Conservation (phyloP, 2,113 vertebrate genomes). For the Zapornia atra region DNA sequence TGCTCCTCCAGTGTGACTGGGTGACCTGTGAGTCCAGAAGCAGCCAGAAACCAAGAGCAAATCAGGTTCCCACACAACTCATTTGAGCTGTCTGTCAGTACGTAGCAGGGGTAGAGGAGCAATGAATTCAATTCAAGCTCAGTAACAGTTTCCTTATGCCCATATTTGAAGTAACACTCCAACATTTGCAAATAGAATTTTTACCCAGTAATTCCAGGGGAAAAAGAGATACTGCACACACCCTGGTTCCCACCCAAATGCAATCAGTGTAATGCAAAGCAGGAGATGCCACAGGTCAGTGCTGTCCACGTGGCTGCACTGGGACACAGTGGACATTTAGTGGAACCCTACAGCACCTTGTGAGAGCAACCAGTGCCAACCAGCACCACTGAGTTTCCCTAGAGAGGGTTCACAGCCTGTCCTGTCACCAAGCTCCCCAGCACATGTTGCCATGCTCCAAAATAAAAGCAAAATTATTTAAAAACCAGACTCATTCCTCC, state of each 20-base stretch:
- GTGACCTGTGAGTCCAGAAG: background rate
- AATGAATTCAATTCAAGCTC: background rate
- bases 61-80: background rate
- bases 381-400: background rate
- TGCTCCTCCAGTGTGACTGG: fast-evolving
- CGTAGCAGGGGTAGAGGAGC: fast-evolving
- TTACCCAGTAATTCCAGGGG: background rate
- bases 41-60: background rate
- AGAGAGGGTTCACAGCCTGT: background rate
- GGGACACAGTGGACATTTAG: background rate
- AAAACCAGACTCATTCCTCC: background rate
- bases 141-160: background rate
- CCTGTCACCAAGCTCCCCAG: background rate
- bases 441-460: fast-evolving
- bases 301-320: too few species aligned
- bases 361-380: fast-evolving
- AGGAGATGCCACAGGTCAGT: too few species aligned
- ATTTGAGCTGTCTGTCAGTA: background rate
- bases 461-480: fast-evolving
- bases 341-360: background rate
- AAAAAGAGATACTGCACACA: background rate
- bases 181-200: background rate
- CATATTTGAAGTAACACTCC: background rate
- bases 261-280: background rate
- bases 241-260: background rate